Evolutionary conservation across 1,140 invertebrate genomes (phyloP).

Genomic region (Psix sp.): DNA sequence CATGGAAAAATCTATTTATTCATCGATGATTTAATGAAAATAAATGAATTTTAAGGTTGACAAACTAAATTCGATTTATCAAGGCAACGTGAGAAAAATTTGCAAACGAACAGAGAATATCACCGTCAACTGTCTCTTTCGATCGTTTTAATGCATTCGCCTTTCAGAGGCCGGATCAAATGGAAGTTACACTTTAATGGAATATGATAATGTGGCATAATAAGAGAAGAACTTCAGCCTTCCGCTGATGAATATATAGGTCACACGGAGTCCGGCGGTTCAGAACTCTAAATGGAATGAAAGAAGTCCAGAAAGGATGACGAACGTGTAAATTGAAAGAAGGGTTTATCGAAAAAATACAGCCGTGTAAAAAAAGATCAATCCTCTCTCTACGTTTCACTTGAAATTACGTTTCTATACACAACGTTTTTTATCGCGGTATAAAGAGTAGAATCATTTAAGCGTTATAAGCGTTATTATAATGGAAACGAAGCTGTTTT

Average conservation of each 20-base stretch:
- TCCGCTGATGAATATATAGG: slow-evolving; percentile 49
- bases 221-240: slow-evolving; percentile 47
- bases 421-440: no score
- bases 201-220: slow-evolving; percentile 57
- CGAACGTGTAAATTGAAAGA: slow-evolving; percentile 32
- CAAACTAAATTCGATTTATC: slow-evolving; percentile 36
- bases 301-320: slow-evolving; percentile 6
- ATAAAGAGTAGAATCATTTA: no score
- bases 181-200: slow-evolving; percentile 57
- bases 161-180: slow-evolving; percentile 40
- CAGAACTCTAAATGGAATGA: slow-evolving; percentile 38
- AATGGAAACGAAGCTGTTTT: no score
- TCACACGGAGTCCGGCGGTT: slow-evolving; percentile 33
- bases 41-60: no score
- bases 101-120: slow-evolving; percentile 19
- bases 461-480: no score
- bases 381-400: no score
- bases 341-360: no score
- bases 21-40: no score
- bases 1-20: no score
- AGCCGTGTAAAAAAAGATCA: no score
- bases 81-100: slow-evolving; percentile 30
- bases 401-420: no score
- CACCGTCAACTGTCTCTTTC: slow-evolving; percentile 30
- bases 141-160: slow-evolving; percentile 47